Base-by-base conservation (phyloP, 1,140 invertebrate genomes). In the Diploscapter pachys region DNA sequence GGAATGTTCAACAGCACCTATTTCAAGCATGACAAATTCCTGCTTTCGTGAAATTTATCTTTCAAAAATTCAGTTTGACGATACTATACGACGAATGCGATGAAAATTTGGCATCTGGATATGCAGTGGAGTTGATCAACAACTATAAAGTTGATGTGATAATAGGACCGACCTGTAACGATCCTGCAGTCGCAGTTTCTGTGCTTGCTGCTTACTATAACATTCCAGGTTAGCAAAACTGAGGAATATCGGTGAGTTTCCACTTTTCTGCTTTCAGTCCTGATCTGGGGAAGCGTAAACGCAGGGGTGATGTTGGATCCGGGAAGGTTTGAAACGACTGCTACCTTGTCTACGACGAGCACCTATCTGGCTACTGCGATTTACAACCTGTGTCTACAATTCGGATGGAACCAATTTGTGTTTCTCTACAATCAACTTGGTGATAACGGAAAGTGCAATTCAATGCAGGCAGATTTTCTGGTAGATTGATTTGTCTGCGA, bases 381-480 rank as follows among this genome's bases (percentile, higher is more conserved):
- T 49, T 59, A 59, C n/a, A 50, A 59, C 3, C 56, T 70, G 11
- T 11, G 51, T 2, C 6, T 49, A 61, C 51, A 59, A 61, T 70
- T 70, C 6, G 68, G 49, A 52, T 70, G 68, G 68, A 50, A 57
- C 4, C 49, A 70, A 13, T 70, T 70, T 61, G 68, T 70, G 8
- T 70, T 70, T 50, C 13, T 61, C 31, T 70, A 70, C 11, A 61
- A 50, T 4, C 59, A 57, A 31, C 56, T 61, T 8, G 68, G 56
- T 13, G 68, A 70, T 50, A 50, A 57, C 11, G 68, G 63, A 49
- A 70, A 70, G 49, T 70, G 68, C 62, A 59, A 50, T 3, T 49
- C 68, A 4, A 70, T 70, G 68, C 59, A 61, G 49, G 56, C 59
- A 52, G 68, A 70, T 31, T 31, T 31, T 1, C 31, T 31, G 0